These are phyloP conservation scores for Fukomys damarensis DNA, from an alignment of 2,113 vertebrate species.

Conservation along the genomic window DNA sequence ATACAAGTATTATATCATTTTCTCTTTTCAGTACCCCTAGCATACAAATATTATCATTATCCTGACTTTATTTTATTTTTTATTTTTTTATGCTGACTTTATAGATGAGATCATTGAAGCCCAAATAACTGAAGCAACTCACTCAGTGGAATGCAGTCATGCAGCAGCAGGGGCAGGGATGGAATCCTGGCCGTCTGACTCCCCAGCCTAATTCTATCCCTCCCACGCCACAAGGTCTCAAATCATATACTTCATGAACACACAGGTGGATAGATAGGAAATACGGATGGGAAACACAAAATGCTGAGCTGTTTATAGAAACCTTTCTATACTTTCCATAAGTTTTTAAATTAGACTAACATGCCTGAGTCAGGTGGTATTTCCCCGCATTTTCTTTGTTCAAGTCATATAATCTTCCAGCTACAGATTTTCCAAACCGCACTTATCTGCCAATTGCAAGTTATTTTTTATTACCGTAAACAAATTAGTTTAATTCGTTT, in stretches of 20 bases:
- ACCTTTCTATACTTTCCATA: not conserved
- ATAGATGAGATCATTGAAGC: not conserved
- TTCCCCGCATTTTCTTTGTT: not conserved
- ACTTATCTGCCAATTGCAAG: not conserved
- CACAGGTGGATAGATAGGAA: not conserved
- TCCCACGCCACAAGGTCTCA: not conserved
- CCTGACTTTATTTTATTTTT: not conserved
- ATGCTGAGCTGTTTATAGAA: not conserved
- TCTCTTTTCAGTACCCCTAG: not conserved
- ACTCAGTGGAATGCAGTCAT: not conserved
- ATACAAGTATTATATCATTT: not conserved
- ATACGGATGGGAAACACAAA: not conserved
- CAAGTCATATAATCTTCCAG: not conserved
- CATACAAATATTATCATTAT: not conserved
- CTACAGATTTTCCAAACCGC: not conserved
- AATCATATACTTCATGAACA: not conserved
- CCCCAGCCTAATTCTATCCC: not conserved
- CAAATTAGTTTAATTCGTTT: not conserved
- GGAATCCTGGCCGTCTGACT: not conserved
- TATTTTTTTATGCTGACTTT: not conserved
- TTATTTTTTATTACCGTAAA: not conserved
- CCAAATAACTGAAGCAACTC: not conserved
- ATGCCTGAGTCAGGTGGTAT: not conserved
- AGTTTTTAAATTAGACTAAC: not conserved
- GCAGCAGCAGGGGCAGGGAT: not conserved